Percentiles rank a stretch among this genome's conserved stretches.
phyloP scores from a whole-genome alignment of 2,113 vertebrate genomes.

The Acinonyx jubatus region DNA sequence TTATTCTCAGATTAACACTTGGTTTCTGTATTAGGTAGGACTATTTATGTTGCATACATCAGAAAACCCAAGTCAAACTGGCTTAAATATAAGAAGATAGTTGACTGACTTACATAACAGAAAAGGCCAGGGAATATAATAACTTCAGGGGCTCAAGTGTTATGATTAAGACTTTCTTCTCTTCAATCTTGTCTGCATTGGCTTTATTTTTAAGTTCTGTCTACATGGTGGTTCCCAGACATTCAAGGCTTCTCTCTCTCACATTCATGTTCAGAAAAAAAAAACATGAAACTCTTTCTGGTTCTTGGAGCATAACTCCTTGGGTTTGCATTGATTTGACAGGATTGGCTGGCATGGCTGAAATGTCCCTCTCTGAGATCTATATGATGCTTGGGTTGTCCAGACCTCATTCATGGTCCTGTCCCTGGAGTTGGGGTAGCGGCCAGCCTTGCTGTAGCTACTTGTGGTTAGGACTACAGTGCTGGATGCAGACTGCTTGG shows the following conservation, averaged over 20 bases:
- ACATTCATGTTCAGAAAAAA: constrained; percentile 25
- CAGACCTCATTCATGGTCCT: background rate
- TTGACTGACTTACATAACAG: background rate
- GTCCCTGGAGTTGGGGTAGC: background rate
- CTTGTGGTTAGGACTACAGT: background rate
- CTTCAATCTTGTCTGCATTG: background rate
- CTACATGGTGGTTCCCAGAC: background rate
- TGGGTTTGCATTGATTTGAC: background rate
- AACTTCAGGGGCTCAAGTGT: background rate
- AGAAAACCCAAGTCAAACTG: constrained; percentile 10
- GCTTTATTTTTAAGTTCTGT: background rate
- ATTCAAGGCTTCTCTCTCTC: background rate
- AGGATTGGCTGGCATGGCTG: background rate
- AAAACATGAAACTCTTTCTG: background rate
- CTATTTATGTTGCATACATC: background rate
- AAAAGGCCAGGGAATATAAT: background rate
- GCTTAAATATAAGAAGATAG: constrained; percentile 10
- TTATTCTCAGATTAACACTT: background rate
- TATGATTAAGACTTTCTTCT: background rate
- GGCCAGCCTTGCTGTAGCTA: background rate
- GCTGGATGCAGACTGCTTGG: background rate
- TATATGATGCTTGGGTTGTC: background rate
- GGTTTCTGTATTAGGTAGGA: background rate
- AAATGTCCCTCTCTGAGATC: background rate
- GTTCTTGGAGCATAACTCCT: background rate